Percentiles rank a stretch among this genome's conserved stretches.
phyloP scores from a whole-genome alignment of 2,888 invertebrate genomes.

The Caenorhabditis angaria region DNA sequence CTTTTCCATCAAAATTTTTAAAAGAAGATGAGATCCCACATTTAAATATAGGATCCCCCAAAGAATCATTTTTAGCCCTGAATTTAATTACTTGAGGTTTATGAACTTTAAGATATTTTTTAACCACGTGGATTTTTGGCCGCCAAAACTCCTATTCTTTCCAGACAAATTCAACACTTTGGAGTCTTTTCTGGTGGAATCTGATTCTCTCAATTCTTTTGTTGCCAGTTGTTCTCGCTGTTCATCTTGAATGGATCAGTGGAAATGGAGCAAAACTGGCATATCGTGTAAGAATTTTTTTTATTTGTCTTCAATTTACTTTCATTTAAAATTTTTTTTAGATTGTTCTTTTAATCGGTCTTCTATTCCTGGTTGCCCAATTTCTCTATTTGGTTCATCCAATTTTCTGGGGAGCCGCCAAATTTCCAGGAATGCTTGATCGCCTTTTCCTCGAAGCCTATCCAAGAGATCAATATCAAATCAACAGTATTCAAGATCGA shows the following conservation, averaged over 20 bases:
- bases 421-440: constrained; percentile 65
- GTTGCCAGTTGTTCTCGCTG: constrained; percentile 46
- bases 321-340: constrained; percentile 17
- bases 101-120: too few relatives aligned
- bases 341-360: constrained; percentile 54
- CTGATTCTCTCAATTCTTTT: constrained; percentile 50
- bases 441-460: constrained; percentile 62
- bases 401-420: constrained; percentile 60
- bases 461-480: constrained; percentile 60
- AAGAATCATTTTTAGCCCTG: too few relatives aligned
- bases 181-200: constrained; percentile 59
- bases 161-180: constrained; percentile 56
- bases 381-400: constrained; percentile 65
- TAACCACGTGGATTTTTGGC: too few relatives aligned
- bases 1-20: too few relatives aligned
- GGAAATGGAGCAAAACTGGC: constrained; percentile 58
- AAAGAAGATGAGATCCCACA: too few relatives aligned
- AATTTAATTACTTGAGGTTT: too few relatives aligned
- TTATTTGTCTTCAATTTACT: neutral
- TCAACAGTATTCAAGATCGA: constrained; percentile 50
- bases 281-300: constrained; percentile 47
- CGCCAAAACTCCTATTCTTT: too few relatives aligned
- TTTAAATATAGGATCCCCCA: too few relatives aligned
- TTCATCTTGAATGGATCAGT: constrained; percentile 51
- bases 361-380: constrained; percentile 62